A percentile compares a stretch with the other conserved stretches of the same genome.
Evolutionary conservation across 1,140 invertebrate species (phyloP).

Genomic region (Magallana angulata): DNA sequence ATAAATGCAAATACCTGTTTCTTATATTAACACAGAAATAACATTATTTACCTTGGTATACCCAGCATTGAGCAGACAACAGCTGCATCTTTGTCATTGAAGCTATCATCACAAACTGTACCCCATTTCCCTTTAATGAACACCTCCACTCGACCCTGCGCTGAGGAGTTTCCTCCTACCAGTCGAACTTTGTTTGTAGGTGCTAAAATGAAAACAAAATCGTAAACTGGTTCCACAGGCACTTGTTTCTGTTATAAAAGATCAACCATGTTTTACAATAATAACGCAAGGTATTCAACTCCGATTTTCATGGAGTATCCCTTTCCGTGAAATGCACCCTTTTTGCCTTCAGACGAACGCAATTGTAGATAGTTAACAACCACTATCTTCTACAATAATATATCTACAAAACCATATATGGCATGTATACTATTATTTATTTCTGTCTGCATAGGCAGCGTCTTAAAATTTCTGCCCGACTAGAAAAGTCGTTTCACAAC

Average conservation of each 20-base stretch:
- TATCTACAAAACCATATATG: no score
- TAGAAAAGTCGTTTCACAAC: neutral
- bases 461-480: neutral
- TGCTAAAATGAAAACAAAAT: neutral
- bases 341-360: no score
- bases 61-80: conserved; percentile 43
- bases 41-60: neutral
- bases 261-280: no score
- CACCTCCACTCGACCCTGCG: conserved; percentile 16
- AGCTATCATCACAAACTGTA: conserved; percentile 28
- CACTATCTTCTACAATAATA: no score
- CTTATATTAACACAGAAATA: no score
- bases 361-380: no score
- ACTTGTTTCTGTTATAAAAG: no score
- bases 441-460: neutral
- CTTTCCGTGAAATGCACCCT: no score
- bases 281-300: no score
- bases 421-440: neutral
- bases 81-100: conserved; percentile 10
- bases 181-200: neutral
- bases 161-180: neutral
- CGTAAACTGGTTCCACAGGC: no score
- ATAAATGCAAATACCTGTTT: no score
- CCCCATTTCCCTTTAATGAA: conserved; percentile 49
- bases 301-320: no score